Evolutionary conservation across 2,888 invertebrate genomes (phyloP), one percentile per base, ranked within the genome.

Genomic region (Nomada fabriciana): DNA sequence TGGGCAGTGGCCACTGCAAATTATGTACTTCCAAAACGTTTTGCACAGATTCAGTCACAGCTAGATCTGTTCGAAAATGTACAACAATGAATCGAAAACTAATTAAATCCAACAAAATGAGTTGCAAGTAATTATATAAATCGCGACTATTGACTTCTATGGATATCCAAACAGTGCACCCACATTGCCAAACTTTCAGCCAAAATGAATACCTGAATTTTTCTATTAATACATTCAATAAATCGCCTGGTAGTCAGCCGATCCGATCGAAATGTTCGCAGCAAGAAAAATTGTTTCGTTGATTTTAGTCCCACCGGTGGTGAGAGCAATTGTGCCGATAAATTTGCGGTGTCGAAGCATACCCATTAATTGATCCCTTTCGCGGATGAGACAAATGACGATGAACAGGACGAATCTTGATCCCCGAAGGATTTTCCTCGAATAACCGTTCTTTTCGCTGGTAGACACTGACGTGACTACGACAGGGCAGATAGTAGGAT

Each of bases 401-500:
- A 83, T 83, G 80, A 76, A 78, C 73, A 80, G 77, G 67, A 76
- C 74, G 73, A 80, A 74, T 79, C 68, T 74, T 75, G 78, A 73
- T 78, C 72, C 74, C 63, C 77, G 72, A 84, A 74, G 76, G 85
- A 87, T 72, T 78, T 79, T 36, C 69, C 55, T 73, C 67, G 75
- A 64, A 65, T 60, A 67, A 77, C 50, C 61, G 70, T 85, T 76
- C 73, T 76, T 72, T 77, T 59, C 42, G 50, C 29, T 53, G 43
- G 20, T 11, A 52, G 69, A 59, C 59, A 63, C 72, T 74, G 74
- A 80, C 70, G 65, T 59, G 81, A 90, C 89, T 89, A 90, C 88
- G 91, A 86, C 65, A 89, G 81, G 63, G 85, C 74, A 60, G 87
- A 83, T 52, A 90, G 78, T 5, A 89, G 70, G 70, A 90, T 86